Conservation (phyloP, 2,113 vertebrate genomes). For the Neogobius melanostomus region DNA sequence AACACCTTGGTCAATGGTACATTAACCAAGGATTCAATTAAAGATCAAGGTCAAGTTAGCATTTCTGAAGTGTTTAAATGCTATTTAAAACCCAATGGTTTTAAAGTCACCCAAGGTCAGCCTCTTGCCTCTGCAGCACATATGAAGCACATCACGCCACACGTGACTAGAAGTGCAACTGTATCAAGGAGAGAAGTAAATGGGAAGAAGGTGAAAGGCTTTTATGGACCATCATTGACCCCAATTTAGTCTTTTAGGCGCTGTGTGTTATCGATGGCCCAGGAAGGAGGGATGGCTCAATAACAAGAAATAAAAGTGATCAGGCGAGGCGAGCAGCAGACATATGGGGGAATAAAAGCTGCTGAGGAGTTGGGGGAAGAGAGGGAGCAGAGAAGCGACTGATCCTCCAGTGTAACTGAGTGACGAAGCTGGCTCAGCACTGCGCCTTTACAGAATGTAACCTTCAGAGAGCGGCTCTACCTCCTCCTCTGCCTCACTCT, state of each 20-base stretch:
- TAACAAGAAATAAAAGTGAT: slow-evolving; percentile 21
- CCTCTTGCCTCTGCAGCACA: slow-evolving; percentile 5
- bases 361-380: not conserved
- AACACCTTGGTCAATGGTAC: too few species aligned
- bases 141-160: not conserved
- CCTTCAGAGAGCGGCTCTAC: slow-evolving; percentile 66
- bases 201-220: not conserved
- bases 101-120: slow-evolving; percentile 35
- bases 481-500: slow-evolving; percentile 41
- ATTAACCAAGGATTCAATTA: too few species aligned
- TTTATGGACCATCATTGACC: slow-evolving; percentile 38
- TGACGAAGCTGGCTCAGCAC: slow-evolving; percentile 68
- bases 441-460: slow-evolving; percentile 51
- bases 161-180: slow-evolving; percentile 14
- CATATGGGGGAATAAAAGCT: slow-evolving; percentile 16
- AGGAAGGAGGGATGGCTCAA: slow-evolving; percentile 17
- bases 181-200: slow-evolving; percentile 13
- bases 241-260: slow-evolving; percentile 37
- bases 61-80: too few species aligned
- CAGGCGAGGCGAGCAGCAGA: not conserved
- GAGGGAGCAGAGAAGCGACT: slow-evolving; percentile 25
- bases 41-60: too few species aligned
- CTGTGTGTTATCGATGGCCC: slow-evolving; percentile 33
- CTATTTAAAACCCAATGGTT: not conserved
- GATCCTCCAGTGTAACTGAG: slow-evolving; percentile 60